Evolutionary conservation across 2,113 vertebrate genomes (phyloP).

Genomic region (Origma solitaria): DNA sequence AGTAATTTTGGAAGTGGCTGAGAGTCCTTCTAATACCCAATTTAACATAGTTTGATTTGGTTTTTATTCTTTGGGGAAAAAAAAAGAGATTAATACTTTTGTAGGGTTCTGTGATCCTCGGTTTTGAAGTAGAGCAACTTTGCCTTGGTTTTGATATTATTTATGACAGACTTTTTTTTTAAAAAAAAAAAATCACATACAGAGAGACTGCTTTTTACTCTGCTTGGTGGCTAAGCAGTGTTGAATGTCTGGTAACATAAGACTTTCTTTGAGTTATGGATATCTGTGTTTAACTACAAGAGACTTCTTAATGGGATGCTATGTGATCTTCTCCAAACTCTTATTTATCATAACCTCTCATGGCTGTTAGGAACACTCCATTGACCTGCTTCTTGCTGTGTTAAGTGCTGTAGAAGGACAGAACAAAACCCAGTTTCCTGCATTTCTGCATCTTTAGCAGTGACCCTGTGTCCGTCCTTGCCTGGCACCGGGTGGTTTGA

Average conservation of each 20-base stretch:
- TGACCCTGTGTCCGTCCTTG: neutral
- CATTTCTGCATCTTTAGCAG: neutral
- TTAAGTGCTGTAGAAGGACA: neutral
- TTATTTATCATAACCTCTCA: neutral
- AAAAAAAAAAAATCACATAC: neutral
- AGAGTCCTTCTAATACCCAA: conserved; percentile 17
- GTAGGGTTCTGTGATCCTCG: neutral
- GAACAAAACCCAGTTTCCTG: neutral
- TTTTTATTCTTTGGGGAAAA: neutral
- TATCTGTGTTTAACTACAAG: neutral
- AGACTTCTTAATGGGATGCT: neutral
- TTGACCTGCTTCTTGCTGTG: neutral
- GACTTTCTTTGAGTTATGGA: neutral
- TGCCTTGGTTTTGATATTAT: neutral
- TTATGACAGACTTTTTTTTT: neutral
- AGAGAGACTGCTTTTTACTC: neutral
- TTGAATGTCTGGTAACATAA: neutral
- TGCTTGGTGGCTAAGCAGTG: neutral
- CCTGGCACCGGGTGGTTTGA: neutral
- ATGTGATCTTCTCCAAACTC: neutral
- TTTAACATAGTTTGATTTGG: conserved; percentile 25
- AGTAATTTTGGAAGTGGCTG: conserved; percentile 59
- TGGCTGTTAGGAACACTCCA: neutral
- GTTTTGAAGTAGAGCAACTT: neutral
- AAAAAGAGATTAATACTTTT: neutral